Evolutionary conservation across 2,113 vertebrate genomes (phyloP), one percentile per base, ranked within the genome.

Genomic region (Protomyctophum bolini): DNA sequence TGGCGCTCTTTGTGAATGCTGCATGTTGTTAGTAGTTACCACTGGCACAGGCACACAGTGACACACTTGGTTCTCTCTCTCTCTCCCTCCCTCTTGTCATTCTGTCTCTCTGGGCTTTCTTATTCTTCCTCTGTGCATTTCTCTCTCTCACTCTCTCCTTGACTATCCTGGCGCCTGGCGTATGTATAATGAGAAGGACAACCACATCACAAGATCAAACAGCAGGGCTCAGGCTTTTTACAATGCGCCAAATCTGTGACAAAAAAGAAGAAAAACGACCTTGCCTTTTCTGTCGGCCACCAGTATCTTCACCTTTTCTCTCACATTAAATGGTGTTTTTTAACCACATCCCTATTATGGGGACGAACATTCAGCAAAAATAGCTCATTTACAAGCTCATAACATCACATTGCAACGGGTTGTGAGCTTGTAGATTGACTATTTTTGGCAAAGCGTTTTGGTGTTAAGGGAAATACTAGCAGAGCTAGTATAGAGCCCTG

Each of bases 1-100:
- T 12, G 48, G 74, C 75, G 67, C 70, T 76, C 50, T 82, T 73
- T 58, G 79, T 76, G 80, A 88, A 87, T 88, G 86, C 77, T 88
- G 89, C 90, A 90, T 91, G 90, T 85, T 75, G 67, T 58, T 83
- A 86, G 80, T 71, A 60, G 70, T 80, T 72, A 68, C 68, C 62
- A 66, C 76, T 74, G 70, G 82, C 83, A 73, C 33, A 59, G 29
- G 71, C 75, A 65, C 63, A 33, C 65, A 8, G 77, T 12, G 58
- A 75, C 76, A 74, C 70, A 65, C 73, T 83, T 82, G 64, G 81
- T 73, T 67, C 69, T 73, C 68, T 49, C 8, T 49, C 8, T 56
- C 47, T 50, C 68, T 33, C 50, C 41, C 29, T n/a, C 54, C 47
- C 58, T 70, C 21, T 69, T 49, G 33, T 12, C 45, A 47, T 56